Evolutionary conservation across 2,797 vertebrate species (phyloP), one percentile per base, ranked within the genome.

Genomic region (Danio jaintianensis): DNA sequence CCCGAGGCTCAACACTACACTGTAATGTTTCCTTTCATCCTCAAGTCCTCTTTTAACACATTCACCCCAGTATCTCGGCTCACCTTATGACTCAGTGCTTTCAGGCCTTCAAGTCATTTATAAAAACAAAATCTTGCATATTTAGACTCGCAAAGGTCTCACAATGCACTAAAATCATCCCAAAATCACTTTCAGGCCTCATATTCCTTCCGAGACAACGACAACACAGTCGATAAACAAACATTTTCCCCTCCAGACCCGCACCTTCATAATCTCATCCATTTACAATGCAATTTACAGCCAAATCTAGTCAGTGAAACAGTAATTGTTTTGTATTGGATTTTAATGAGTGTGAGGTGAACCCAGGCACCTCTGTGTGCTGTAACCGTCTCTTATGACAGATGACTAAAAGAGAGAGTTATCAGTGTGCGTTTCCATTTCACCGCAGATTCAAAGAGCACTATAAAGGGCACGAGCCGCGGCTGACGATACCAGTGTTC

Each of bases 271-370:
- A 75, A 86, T 83, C 78, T 77, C 81, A 80, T 83, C 83, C 79
- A 71, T 85, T 85, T 79, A 85, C 78, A 78, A 81, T 83, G 84
- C 75, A 82, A 87, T 85, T 81, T 81, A 79, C 81, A 18, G n/a
- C 52, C 59, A 81, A 85, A 87, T 77, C 80, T 73, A 77, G 80
- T 85, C 81, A 55, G 67, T 75, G 75, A 83, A 83, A 75, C 75
- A 70, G 78, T 87, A 84, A 85, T 87, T 82, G 82, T 85, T 85
- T 84, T 83, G 76, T 84, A 87, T 87, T 87, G 84, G 83, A 83
- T 84, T 85, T 85, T 83, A 85, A 87, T 83, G 86, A 85, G 75
- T 83, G 82, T 20, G 61, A 82, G 78, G 77, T 76, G 82, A 79
- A 81, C 64, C 67, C 75, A 79, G 79, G 55, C 72, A 74, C 81